Base-by-base conservation (phyloP, 2,888 invertebrate genomes). In the Eupeodes luniger region DNA sequence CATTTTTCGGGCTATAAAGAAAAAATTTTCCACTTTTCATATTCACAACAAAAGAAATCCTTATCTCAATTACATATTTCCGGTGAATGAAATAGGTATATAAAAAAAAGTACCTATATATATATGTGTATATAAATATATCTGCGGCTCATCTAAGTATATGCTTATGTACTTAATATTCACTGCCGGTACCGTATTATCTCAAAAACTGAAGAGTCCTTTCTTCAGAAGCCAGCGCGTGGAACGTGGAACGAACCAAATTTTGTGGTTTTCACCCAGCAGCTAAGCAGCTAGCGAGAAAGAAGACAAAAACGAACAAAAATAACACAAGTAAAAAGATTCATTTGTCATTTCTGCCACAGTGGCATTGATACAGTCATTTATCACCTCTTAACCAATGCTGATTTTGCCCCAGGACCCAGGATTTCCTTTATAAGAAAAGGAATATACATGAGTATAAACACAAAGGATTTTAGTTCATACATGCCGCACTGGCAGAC, bases 271-370 rank as follows among this genome's bases (percentile, higher is more conserved):
- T 47, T 64, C 47, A 19, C 9, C 2, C 27, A 27, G 27, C 55
- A 47, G 47, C 11, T 27, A 27, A 27, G 27, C 27, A 27, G 1
- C 27, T 27, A 27, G 27, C 27, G 11, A 47, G n/a, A 69, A 62
- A 14, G 16, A 36, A 61, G 3, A 34, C 44, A 16, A n/a, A 51
- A 47, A 36, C 4, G 14, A 36, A n/a, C 9, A n/a, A 40, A 27
- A 66, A 66, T 12, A 19, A 27, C 14, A 11, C 40, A 62, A 66
- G 66, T 49, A 27, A 81, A 80, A 74, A 84, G 53, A 80, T 72
- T 84, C 87, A 87, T 87, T 87, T 87, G 87, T 87, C 87, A 87
- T 84, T 87, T 87, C 72, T 87, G 87, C 87, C 87, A 84, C 87
- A 84, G 49, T 80, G 80, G 84, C 84, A 87, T 84, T 87, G 87